These are phyloP conservation scores for Nephrotoma guestfalica DNA, from an alignment of 2,888 invertebrate genomes.

Conservation along the genomic window DNA sequence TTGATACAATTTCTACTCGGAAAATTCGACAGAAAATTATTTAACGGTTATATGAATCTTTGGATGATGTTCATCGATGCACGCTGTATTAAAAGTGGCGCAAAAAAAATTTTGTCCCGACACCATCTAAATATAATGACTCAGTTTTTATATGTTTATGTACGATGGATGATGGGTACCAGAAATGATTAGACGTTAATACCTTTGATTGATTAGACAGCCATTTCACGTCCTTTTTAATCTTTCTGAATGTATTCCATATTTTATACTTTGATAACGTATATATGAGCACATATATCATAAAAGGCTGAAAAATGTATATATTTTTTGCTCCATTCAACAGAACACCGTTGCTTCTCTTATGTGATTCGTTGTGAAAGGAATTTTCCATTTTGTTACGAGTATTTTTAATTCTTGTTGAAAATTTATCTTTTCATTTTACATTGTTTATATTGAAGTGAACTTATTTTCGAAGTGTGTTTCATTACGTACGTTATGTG, in stretches of 20 bases:
- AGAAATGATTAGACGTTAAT: neutral
- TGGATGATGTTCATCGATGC: neutral
- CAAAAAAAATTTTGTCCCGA: neutral
- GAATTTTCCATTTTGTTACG: neutral
- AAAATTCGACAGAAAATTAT: neutral
- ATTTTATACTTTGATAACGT: neutral
- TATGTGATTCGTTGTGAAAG: neutral
- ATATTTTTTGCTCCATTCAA: neutral
- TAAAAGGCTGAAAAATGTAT: neutral
- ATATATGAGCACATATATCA: neutral
- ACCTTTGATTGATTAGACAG: neutral
- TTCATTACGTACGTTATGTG: neutral
- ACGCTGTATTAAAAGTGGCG: neutral
- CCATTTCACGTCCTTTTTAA: neutral
- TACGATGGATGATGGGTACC: neutral
- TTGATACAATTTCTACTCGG: neutral
- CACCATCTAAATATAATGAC: neutral
- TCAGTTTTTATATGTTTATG: neutral
- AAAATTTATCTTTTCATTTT: neutral
- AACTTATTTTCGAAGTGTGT: neutral
- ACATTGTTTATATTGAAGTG: neutral
- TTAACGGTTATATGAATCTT: neutral
- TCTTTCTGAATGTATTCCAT: neutral
- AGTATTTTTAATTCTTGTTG: neutral
- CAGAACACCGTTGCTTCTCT: neutral